Base-by-base conservation (phyloP, 2,888 invertebrate genomes). In the Sturmia bella region DNA sequence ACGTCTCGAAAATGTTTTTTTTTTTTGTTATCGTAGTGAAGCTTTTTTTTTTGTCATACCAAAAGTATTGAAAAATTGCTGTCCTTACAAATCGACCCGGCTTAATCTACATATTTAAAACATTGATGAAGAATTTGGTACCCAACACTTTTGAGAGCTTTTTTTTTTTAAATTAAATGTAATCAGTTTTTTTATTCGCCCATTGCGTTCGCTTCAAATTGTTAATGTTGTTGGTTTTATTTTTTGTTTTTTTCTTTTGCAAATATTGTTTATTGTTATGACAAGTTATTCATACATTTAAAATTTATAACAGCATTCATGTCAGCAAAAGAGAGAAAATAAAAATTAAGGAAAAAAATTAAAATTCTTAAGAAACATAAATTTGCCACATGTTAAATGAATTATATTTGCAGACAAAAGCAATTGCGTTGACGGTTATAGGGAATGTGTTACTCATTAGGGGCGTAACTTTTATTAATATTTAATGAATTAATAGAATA, bases 291-390 rank as follows among this genome's bases (percentile, higher is more conserved):
- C 59, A 52, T 70, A 48, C 39, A 59, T 59, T 27, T 63, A 17
- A 59, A 80, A 66, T 75, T 75, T 75, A 75, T 70, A 48, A 37
- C 52, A 63, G 27, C 15, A 63, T 77, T 56, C 15, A 59, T 64
- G 50, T 39, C 52, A 52, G 24, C 21, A 41, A 13, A 39, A 39
- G 27, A 15, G 9, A 48, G 48, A 12, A 45, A 52, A 52, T 54
- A 45, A 56, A 56, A 45, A 39, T 7, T 4, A 48, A 27, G 7
- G 52, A 19, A 32, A 48, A 54, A 39, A 27, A 41, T 41, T 32
- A 57, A 21, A 41, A 56, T 61, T 76, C 69, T 56, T n/a, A 64
- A 80, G 21, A 13, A 41, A 50, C 27, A 72, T 66, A 66, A 74
- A 64, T 64, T 56, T 56, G 41, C 15, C 27, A 76, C 66, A 45